Percentiles rank a stretch among this genome's conserved stretches.
Evolutionary conservation across 1,140 invertebrate species (phyloP).

Genomic region (Drosophila guanche): DNA sequence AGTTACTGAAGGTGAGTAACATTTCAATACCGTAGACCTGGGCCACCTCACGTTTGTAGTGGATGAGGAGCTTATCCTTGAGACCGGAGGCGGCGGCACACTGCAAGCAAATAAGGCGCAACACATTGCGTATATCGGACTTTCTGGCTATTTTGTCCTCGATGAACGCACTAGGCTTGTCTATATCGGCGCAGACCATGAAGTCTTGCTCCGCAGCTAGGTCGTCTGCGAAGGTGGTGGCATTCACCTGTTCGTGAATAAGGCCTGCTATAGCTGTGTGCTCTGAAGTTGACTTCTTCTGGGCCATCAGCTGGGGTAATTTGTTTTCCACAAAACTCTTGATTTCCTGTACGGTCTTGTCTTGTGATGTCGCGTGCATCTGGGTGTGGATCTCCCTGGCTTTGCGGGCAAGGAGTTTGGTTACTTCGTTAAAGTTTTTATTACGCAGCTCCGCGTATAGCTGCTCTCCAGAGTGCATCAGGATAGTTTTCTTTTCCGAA

Average conservation of each 20-base stretch:
- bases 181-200: conserved; percentile 94
- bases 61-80: conserved; percentile 94
- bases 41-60: conserved; percentile 96
- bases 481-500: conserved; percentile 89
- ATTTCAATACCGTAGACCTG: conserved; percentile 96
- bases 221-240: conserved; percentile 85
- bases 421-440: conserved; percentile 97
- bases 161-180: conserved; percentile 94
- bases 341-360: conserved; percentile 96
- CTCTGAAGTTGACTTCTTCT: conserved; percentile 92
- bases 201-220: conserved; percentile 93
- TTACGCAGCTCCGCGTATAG: conserved; percentile 95
- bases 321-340: conserved; percentile 94
- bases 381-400: conserved; percentile 94
- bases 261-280: conserved; percentile 88
- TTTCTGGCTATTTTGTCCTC: conserved; percentile 95
- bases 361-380: conserved; percentile 92
- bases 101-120: conserved; percentile 95
- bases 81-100: conserved; percentile 94
- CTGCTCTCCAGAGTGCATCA: conserved; percentile 95
- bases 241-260: conserved; percentile 86
- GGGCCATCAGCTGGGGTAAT: conserved; percentile 93
- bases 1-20: conserved; percentile 91
- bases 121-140: conserved; percentile 91
- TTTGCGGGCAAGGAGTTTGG: conserved; percentile 92